Evolutionary conservation across 2,797 vertebrate species (phyloP).

Genomic region (Pseudomugil gertrudae): DNA sequence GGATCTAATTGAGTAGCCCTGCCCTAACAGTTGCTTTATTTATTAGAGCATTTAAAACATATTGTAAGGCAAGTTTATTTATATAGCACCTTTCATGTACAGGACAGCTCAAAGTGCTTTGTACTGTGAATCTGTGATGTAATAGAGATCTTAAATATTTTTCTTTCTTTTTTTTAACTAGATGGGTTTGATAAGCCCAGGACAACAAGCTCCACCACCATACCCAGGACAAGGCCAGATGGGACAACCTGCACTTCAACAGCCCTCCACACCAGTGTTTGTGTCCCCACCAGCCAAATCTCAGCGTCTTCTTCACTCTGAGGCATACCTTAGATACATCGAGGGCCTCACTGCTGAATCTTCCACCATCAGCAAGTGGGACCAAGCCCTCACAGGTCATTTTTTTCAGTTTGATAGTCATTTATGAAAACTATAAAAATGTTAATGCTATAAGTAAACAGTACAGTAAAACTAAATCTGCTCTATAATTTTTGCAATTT

Average conservation of each 20-base stretch:
- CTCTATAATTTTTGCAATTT: constrained; percentile 26
- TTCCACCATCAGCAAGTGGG: constrained; percentile 95
- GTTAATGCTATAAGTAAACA: background rate
- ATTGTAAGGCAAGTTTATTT: too few relatives aligned
- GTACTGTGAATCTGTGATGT: background rate
- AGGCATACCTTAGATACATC: constrained; percentile 96
- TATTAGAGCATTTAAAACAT: too few relatives aligned
- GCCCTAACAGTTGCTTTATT: too few relatives aligned
- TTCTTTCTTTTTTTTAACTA: constrained; percentile 52
- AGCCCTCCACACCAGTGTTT: constrained; percentile 96
- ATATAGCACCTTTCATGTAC: too few relatives aligned
- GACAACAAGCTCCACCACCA: constrained; percentile 91
- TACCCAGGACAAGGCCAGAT: constrained; percentile 90
- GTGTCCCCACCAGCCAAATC: constrained; percentile 95
- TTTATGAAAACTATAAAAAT: constrained; percentile 3
- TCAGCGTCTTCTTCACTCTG: constrained; percentile 95
- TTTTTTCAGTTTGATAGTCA: background rate
- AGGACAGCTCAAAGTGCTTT: too few relatives aligned
- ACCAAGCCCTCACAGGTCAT: constrained; percentile 94
- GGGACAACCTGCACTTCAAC: constrained; percentile 88
- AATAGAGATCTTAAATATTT: too few relatives aligned
- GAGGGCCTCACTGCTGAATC: constrained; percentile 95
- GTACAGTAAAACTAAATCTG: background rate
- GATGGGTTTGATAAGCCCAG: constrained; percentile 86
- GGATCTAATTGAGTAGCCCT: too few relatives aligned